Evolutionary conservation across 2,888 invertebrate genomes (phyloP).

Genomic region (Zele albiditarsus): DNA sequence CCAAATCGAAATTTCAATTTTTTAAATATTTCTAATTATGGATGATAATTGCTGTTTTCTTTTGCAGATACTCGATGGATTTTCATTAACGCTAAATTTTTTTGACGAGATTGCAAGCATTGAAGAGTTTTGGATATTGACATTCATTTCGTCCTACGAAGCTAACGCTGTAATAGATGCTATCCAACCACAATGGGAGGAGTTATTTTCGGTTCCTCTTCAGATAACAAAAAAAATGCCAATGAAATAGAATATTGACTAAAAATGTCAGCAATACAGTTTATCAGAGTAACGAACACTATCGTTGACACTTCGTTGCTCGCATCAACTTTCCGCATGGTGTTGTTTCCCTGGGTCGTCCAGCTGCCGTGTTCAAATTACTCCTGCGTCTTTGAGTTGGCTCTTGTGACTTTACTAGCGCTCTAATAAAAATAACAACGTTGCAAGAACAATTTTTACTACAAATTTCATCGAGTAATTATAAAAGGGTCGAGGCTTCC

Average conservation of each 20-base stretch:
- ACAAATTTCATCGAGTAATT: too few species aligned
- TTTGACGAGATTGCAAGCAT: slow-evolving; percentile 74
- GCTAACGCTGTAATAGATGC: slow-evolving; percentile 73
- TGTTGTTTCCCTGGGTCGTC: too few species aligned
- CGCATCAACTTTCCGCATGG: too few species aligned
- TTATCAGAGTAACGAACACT: neutral
- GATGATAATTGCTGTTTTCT: slow-evolving; percentile 21
- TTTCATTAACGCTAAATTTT: slow-evolving; percentile 72
- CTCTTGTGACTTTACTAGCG: too few species aligned
- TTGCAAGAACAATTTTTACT: too few species aligned
- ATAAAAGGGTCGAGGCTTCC: too few species aligned
- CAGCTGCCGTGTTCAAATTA: too few species aligned
- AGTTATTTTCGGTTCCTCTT: slow-evolving; percentile 75
- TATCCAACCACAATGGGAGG: slow-evolving; percentile 75
- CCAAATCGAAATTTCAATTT: neutral
- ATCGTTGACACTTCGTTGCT: neutral
- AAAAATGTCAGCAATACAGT: neutral
- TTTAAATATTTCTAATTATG: neutral
- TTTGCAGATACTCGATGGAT: slow-evolving; percentile 62
- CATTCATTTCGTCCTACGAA: slow-evolving; percentile 73
- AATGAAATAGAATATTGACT: slow-evolving; percentile 27
- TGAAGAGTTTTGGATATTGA: slow-evolving; percentile 74
- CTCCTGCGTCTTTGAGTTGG: too few species aligned
- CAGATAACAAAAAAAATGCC: slow-evolving; percentile 62
- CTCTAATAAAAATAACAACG: too few species aligned